Conservation (phyloP, 2,113 vertebrate genomes). For the Trematocara nigrifrons region DNA sequence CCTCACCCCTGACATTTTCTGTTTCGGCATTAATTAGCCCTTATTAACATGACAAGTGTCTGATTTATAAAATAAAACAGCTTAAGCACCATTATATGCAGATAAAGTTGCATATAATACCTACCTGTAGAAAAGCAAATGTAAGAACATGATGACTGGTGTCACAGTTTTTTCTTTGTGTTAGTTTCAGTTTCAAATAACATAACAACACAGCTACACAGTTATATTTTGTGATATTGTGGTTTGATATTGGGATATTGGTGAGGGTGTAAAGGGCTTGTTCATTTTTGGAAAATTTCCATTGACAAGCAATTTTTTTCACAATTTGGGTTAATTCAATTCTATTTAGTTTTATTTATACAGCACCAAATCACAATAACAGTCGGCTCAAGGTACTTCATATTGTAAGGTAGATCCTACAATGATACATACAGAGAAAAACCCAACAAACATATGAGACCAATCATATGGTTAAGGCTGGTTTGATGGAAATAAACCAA, state of each 20-base stretch:
- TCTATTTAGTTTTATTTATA: background rate
- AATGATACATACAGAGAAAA: background rate
- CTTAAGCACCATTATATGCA: background rate
- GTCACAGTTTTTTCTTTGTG: background rate
- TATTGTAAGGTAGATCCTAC: background rate
- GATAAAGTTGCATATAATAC: background rate
- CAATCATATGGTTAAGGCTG: background rate
- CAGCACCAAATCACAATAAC: background rate
- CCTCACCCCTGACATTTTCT: background rate
- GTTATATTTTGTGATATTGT: background rate
- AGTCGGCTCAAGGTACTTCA: background rate
- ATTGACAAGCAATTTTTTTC: background rate
- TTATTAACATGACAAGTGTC: background rate
- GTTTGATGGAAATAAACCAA: background rate
- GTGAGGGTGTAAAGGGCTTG: background rate
- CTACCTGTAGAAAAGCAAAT: background rate
- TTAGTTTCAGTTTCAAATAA: background rate
- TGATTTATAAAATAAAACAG: background rate
- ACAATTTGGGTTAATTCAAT: background rate
- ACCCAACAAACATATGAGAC: background rate
- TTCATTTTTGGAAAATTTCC: background rate
- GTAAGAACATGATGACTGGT: background rate
- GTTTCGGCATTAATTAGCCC: background rate
- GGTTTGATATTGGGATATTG: background rate
- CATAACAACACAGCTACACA: background rate